Evolutionary conservation across 2,113 vertebrate species (phyloP).

Genomic region (Apteryx owenii): DNA sequence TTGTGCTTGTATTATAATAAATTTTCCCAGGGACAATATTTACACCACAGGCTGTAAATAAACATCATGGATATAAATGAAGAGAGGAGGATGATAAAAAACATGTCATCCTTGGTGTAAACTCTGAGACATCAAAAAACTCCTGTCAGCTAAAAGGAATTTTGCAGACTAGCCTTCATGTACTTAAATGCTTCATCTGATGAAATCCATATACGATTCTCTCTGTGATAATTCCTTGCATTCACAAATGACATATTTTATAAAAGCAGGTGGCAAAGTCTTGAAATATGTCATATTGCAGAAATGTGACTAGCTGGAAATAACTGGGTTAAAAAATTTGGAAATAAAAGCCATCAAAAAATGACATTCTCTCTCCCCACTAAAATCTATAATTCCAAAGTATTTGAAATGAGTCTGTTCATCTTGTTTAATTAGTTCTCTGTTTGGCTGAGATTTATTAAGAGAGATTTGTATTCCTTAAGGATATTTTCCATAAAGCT

Average conservation of each 20-base stretch:
- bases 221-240: neutral
- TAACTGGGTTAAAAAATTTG: neutral
- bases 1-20: neutral
- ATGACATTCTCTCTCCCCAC: neutral
- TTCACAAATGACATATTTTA: neutral
- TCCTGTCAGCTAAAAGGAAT: neutral
- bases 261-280: neutral
- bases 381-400: neutral
- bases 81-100: neutral
- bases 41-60: neutral
- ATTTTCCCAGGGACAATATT: neutral
- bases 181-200: neutral
- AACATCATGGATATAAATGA: neutral
- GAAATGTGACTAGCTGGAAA: neutral
- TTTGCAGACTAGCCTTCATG: neutral
- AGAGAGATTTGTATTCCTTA: neutral
- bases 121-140: neutral
- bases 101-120: neutral
- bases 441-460: neutral
- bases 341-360: neutral
- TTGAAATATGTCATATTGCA: neutral
- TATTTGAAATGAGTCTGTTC: neutral
- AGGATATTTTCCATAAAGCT: neutral
- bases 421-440: neutral
- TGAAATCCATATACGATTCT: neutral